Evolutionary conservation across 1,140 invertebrate species (phyloP), one percentile per base, ranked within the genome.

Genomic region (Coptotermes formosanus): DNA sequence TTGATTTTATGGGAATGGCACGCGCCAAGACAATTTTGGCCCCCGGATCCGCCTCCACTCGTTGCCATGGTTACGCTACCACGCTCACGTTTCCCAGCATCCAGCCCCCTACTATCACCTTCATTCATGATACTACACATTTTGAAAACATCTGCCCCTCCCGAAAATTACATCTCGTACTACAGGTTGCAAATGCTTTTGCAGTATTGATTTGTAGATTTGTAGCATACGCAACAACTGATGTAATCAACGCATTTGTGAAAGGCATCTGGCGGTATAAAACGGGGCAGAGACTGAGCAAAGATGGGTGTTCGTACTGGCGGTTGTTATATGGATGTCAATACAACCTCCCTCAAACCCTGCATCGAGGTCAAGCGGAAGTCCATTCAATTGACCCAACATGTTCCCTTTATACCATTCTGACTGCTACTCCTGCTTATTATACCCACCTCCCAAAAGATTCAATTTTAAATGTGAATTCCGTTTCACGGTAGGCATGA

Each of bases 31-130:
- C 2, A 2, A 75, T 75, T 75, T 75, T 30, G 64, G 64, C 64
- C 64, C n/a, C 8, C 14, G 64, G 64, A 75, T 75, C 25, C 25
- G 64, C 64, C 64, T 75, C 64, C 64, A 30, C 16, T 25, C 0
- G 64, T 75, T 75, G 64, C 64, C 64, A 75, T 75, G 64, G 64
- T 75, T 75, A 75, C 64, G 64, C 64, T 75, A 75, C 64, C 64
- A 75, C n/a, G n/a, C 64, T 30, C n/a, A 75, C 64, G 30, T 75
- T 30, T 75, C 64, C 64, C 64, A 75, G 64, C 64, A 75, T 75
- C 64, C 64, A 9, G 30, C 25, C 25, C n/a, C n/a, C 25, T 30
- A 30, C 64, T 2, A 75, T 75, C n/a, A 75, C n/a, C 64, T 75
- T 30, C 64, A 30, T 75, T 30, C 64, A 30, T 9, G 11, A 75